phyloP scores from a whole-genome alignment of 2,113 vertebrate genomes.

The Tetrax tetrax region DNA sequence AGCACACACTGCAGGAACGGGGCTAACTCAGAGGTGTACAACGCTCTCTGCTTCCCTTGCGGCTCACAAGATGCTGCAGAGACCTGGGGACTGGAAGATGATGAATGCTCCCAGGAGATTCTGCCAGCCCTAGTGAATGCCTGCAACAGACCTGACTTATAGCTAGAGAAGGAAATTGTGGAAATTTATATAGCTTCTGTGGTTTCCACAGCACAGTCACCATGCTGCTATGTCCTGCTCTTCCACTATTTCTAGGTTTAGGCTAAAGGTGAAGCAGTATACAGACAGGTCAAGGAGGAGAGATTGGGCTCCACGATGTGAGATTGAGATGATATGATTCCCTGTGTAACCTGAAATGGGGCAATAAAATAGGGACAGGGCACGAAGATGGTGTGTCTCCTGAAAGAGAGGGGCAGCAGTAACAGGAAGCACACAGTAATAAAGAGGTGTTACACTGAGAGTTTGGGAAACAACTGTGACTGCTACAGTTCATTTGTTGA shows the following conservation, averaged over 20 bases:
- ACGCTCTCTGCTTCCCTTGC: not conserved
- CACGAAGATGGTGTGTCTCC: not conserved
- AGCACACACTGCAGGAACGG: accelerated
- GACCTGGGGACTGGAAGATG: not conserved
- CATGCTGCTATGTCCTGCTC: not conserved
- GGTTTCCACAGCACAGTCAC: not conserved
- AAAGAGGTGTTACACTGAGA: not conserved
- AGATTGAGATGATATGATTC: not conserved
- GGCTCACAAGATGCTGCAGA: not conserved
- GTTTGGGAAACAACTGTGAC: not conserved
- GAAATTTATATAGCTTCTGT: not conserved
- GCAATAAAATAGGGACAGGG: not conserved
- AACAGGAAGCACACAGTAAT: not conserved
- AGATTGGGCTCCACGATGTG: not conserved
- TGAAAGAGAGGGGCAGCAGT: not conserved
- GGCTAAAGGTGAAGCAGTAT: not conserved
- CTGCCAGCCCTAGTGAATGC: not conserved
- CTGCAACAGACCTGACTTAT: accelerated
- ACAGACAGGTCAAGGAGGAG: not conserved
- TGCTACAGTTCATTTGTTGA: not conserved
- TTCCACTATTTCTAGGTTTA: not conserved
- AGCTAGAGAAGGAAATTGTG: not conserved
- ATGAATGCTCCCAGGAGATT: not conserved
- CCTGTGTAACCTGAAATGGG: not conserved
- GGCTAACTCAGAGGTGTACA: not conserved